Base-by-base conservation (phyloP, 1,140 invertebrate species). In the Helicorthomorpha holstii region DNA sequence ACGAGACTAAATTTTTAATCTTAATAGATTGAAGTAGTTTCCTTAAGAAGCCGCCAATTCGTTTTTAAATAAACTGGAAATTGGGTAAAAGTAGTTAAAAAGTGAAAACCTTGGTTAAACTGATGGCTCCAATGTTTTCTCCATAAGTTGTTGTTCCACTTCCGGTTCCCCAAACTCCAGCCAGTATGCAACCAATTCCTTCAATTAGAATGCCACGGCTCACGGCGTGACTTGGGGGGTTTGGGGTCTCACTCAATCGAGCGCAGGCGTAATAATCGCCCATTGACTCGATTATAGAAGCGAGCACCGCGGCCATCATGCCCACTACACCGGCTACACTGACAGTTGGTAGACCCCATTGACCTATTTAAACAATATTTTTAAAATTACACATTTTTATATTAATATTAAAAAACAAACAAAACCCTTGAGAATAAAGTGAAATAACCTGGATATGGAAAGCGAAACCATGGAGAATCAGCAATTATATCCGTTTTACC, bases 191-290 rank as follows among this genome's bases (percentile, higher is more conserved):
- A 7, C 86, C 86, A 7, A 91, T 56, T 0, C 87, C 87, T 68
- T 91, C 86, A 0, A 83, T 78, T 3, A 77, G 81, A 29, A 91
- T 84, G 0, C 85, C 88, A 7, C 87, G 75, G 65, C 89, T 89
- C 48, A 92, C 83, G 1, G 86, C 86, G 63, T 87, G 83, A 4
- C 83, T 64, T 0, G 87, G 87, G 0, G 87, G 88, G 0, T 83
- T 77, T 0, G 81, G 78, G 1, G 83, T 85, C 19, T 75, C 81
- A 51, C 82, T 80, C 75, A 89, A 81, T 63, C 79, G 75, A 0
- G 86, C 83, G 2, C 83, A 84, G 2, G 86, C 87, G 42, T 84
- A 85, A 66, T 91, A 91, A 65, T 91, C 88, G 58, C 86, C 87
- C 49, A 91, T 77, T 1, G 84, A 87, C 66, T 91, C 86, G 4